Conservation (phyloP, 1,140 invertebrate genomes). For the Trissolcus basalis region DNA sequence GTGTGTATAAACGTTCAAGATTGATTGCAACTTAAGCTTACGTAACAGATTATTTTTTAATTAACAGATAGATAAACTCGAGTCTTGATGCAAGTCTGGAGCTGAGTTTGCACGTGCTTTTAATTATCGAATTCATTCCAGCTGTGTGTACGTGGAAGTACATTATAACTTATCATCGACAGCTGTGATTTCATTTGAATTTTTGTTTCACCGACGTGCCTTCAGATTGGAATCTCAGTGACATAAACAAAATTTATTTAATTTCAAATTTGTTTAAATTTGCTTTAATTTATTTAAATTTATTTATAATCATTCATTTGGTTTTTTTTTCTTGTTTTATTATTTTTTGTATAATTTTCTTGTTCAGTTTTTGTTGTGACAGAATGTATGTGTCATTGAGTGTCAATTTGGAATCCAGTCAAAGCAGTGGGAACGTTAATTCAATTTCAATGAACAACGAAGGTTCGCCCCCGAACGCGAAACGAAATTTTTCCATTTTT, state of each 20-base stretch:
- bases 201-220: neutral
- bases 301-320: no score
- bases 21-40: constrained; percentile 16
- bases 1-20: constrained; percentile 30
- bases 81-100: constrained; percentile 24
- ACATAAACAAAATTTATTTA: no score
- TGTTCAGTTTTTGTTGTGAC: no score
- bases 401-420: neutral
- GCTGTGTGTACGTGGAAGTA: constrained; percentile 45
- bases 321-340: no score
- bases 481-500: constrained; percentile 7
- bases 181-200: constrained; percentile 26
- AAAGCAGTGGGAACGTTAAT: neutral
- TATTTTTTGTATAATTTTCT: no score
- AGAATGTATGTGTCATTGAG: no score
- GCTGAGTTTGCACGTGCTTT: constrained; percentile 44
- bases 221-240: neutral
- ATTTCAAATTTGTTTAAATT: neutral
- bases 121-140: constrained; percentile 55
- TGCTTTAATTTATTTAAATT: no score
- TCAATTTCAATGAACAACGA: constrained; percentile 3
- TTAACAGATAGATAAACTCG: constrained; percentile 19
- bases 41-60: constrained; percentile 7
- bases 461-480: neutral
- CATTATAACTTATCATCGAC: constrained; percentile 33